Conservation (phyloP, 2,113 vertebrate genomes). For the Elanus axillaris region DNA sequence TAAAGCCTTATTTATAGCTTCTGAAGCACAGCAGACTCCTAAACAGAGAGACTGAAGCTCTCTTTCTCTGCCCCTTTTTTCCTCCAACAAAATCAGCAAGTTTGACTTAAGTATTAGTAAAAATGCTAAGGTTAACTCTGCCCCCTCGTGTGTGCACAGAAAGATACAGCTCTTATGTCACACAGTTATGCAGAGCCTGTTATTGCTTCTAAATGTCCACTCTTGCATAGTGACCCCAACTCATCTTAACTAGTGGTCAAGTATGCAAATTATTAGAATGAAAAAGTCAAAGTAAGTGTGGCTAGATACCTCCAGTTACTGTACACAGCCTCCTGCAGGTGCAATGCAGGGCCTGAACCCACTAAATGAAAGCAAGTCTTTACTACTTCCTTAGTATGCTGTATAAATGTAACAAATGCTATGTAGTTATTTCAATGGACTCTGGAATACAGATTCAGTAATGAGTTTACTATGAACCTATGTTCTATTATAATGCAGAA, state of each 20-base stretch:
- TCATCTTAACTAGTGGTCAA: rapidly evolving
- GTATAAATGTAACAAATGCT: background rate
- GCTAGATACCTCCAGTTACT: background rate
- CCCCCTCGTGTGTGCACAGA: background rate
- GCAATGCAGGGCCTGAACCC: background rate
- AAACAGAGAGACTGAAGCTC: background rate
- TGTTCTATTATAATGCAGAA: background rate
- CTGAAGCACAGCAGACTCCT: background rate
- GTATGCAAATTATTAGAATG: background rate
- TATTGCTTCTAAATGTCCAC: background rate
- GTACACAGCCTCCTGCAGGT: background rate
- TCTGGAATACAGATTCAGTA: background rate
- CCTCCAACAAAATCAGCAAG: background rate
- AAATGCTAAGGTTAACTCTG: background rate
- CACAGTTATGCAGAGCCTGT: background rate
- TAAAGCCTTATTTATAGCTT: background rate
- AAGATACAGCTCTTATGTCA: background rate
- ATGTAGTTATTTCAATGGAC: background rate
- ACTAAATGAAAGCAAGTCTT: background rate
- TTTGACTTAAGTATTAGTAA: background rate
- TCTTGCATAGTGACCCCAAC: background rate
- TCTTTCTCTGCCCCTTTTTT: background rate
- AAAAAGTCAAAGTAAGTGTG: background rate
- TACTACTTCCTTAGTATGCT: background rate
- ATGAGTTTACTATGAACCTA: background rate